Evolutionary conservation across 1,140 invertebrate species (phyloP).

Genomic region (Heliconius hewitsoni): DNA sequence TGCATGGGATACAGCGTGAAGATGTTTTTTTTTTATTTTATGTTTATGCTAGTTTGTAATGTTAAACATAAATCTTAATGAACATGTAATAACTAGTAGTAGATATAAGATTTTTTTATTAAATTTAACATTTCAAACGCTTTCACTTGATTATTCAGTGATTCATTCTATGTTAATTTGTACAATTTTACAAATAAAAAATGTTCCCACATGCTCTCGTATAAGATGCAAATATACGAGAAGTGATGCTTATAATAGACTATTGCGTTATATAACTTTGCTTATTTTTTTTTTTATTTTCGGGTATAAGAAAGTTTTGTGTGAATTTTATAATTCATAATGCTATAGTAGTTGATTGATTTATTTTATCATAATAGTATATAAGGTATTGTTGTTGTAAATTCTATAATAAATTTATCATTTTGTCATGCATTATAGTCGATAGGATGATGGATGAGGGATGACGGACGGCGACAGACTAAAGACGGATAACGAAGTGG

Average conservation of each 20-base stretch:
- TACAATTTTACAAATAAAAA: constrained; percentile 26
- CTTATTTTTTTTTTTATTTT: not conserved
- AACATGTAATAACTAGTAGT: not conserved
- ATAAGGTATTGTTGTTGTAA: too few relatives aligned
- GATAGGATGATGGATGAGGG: not conserved
- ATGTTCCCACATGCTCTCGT: constrained; percentile 21
- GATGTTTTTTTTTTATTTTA: too few relatives aligned
- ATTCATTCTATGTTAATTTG: constrained; percentile 43
- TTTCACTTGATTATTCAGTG: constrained; percentile 28
- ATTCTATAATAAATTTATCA: too few relatives aligned
- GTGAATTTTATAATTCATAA: too few relatives aligned
- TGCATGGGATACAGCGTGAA: too few relatives aligned
- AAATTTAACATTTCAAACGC: constrained; percentile 3
- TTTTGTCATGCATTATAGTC: too few relatives aligned
- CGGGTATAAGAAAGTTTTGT: too few relatives aligned
- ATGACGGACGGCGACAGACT: not conserved
- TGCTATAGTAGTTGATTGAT: too few relatives aligned
- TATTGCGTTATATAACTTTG: not conserved
- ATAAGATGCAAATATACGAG: not conserved
- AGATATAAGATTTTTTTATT: not conserved
- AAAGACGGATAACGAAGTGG: not conserved
- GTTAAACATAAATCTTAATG: not conserved
- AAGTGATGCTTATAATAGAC: not conserved
- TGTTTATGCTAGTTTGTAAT: too few relatives aligned
- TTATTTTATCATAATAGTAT: too few relatives aligned